phyloP scores from a whole-genome alignment of 2,113 vertebrate genomes.

The Orientallactaga bullata region DNA sequence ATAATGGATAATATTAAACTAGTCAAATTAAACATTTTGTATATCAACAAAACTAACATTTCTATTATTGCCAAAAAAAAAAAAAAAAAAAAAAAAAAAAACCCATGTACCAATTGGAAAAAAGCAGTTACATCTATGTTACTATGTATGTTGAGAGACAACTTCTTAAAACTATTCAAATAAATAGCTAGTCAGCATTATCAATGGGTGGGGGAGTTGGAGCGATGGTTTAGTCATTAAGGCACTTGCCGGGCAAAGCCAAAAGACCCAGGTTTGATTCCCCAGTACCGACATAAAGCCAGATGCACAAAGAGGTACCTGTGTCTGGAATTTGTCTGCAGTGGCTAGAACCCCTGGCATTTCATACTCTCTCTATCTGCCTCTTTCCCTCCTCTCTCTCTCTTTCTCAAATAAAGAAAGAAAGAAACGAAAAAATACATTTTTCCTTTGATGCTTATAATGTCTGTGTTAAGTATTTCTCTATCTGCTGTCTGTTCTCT shows the following conservation, averaged over 20 bases:
- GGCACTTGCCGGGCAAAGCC: background rate
- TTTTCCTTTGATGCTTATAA: background rate
- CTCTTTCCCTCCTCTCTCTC: background rate
- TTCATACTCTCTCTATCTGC: too few species aligned
- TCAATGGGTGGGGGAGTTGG: background rate
- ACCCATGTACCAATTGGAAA: background rate
- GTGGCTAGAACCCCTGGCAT: too few species aligned
- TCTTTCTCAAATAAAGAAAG: background rate
- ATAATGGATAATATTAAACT: slow-evolving; percentile 31
- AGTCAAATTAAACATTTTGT: background rate
- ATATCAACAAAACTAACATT: background rate
- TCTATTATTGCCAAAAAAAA: slow-evolving; percentile 21
- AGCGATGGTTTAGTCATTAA: background rate
- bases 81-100: too few species aligned
- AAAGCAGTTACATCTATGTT: background rate
- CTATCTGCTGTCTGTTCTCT: background rate
- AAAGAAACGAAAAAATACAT: background rate
- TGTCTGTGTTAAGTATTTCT: background rate
- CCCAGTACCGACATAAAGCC: background rate
- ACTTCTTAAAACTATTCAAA: background rate
- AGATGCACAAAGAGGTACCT: too few species aligned
- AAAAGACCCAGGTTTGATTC: background rate
- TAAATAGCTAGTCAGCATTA: slow-evolving; percentile 17
- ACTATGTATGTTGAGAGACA: background rate
- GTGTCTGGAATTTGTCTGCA: too few species aligned